Base-by-base conservation (phyloP, 1,140 invertebrate species). In the Solen grandis region DNA sequence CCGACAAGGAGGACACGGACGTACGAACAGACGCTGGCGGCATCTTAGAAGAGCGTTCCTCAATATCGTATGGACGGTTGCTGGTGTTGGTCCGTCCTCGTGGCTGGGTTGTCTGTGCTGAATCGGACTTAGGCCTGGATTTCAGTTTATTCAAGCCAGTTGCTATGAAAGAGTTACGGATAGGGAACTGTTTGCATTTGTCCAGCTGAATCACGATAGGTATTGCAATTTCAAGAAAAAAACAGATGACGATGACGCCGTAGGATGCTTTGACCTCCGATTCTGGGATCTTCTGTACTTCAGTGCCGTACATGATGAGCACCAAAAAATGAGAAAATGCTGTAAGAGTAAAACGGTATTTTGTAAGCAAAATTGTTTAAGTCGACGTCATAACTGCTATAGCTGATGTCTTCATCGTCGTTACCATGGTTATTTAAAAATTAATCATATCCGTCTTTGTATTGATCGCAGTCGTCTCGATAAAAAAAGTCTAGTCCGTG, bases 241-340 rank as follows among this genome's bases (percentile, higher is more conserved):
- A 38, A 22, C 36, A 31, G 22, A 79, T 25, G 8, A 79, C 36
- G 8, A 79, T 38, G 27, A 79, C 33, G 0, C 68, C 66, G 25
- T 35, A 79, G 1, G 77, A 79, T 19, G 36, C 66, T 52, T 72
- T 70, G 25, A 79, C 31, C 1, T 29, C 8, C 5, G 66, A 70
- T 0, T 79, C 66, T 16, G 77, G 66, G 41, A 79, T 27, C 31
- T 79, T 79, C 27, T 35, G 27, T 10, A 72, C 77, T 54, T 79
- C 77, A n/a, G 77, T 60, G 25, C 77, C 77, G 33, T 79, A 79
- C 57, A 79, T 70, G 35, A 79, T 70, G 19, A 79, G 29, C 14
- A 72, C 66, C 22, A 79, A 57, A 36, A 79, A 79, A 25, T 79
- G 77, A 29, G 55, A 62, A 38, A 70, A 70, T 1, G 77, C 77